phyloP scores from a whole-genome alignment of 2,888 invertebrate genomes.

The Hermodice carunculata region DNA sequence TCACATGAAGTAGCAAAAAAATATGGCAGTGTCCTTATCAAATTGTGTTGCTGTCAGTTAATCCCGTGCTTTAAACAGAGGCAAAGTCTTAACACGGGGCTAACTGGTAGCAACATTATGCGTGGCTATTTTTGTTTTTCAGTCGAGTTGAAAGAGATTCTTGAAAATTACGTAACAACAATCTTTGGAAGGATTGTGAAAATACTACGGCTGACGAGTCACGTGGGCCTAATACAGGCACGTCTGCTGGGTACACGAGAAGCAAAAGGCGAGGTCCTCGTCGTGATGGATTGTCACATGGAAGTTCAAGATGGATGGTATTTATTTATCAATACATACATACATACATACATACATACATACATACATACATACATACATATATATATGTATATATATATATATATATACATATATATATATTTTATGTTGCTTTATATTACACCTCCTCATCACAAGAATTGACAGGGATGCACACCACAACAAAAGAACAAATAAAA shows the following conservation, averaged over 20 bases:
- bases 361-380: neutral
- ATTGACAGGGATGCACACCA: too few species aligned
- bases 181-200: constrained; percentile 11
- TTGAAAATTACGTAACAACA: constrained; percentile 14
- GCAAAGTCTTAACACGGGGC: too few species aligned
- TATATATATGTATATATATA: neutral
- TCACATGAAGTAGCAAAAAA: too few species aligned
- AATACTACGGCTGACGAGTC: neutral
- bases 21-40: too few species aligned
- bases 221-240: constrained; percentile 26
- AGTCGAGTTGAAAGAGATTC: constrained; percentile 17
- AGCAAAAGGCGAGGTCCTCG: constrained; percentile 21
- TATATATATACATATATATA: neutral
- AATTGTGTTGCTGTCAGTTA: too few species aligned
- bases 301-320: constrained; percentile 31
- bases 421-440: neutral
- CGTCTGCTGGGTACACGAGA: constrained; percentile 22
- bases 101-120: too few species aligned
- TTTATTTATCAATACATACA: neutral
- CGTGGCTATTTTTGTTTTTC: constrained; percentile 9
- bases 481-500: too few species aligned
- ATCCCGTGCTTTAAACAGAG: too few species aligned
- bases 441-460: too few species aligned
- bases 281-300: constrained; percentile 34
- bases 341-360: neutral